Evolutionary conservation across 2,113 vertebrate species (phyloP), one percentile per base, ranked within the genome.

Genomic region (Tachycineta bicolor): DNA sequence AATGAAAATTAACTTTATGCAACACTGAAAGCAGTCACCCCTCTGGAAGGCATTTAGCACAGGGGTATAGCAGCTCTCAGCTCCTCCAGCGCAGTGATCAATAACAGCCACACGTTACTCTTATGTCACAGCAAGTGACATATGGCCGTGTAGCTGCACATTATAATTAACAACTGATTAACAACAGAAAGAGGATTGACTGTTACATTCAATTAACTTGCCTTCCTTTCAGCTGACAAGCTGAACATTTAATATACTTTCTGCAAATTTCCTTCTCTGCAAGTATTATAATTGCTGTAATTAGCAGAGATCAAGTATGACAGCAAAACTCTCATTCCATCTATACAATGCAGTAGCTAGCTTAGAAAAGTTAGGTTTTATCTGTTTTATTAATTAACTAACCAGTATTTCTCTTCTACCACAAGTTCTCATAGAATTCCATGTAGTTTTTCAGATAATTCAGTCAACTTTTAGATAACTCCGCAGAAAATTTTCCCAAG

Each of bases 161-260:
- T 75, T 85, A 47, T 95, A 95, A 96, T 96, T 94, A 97, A 73
- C 79, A 58, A 76, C 84, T 67, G 49, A 94, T 80, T 71, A 93
- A 68, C 41, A 83, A 75, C 73, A 75, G 87, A 83, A 93, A 94
- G 75, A 87, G 69, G 85, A 75, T 62, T 84, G 89, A 67, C 82
- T 87, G 70, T 84, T 96, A 91, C 75, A 81, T 80, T 93, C 96
- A 92, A 94, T 94, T 89, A 87, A 87, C 69, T 88, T 33, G 33
- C 89, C 85, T 86, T 64, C 55, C 80, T 69, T 93, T 94, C 89
- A 78, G 55, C 59, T 75, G 62, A 76, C 49, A 93, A 78, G 85
- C 56, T 60, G 81, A 94, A 93, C 50, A 76, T 68, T 85, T 86
- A 56, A 91, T 95, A 80, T 39, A 80, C 29, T 69, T 77, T 81